These are phyloP conservation scores for Acrocephalus scirpaceus DNA, from an alignment of 2,797 vertebrate species.

Conservation along the genomic window DNA sequence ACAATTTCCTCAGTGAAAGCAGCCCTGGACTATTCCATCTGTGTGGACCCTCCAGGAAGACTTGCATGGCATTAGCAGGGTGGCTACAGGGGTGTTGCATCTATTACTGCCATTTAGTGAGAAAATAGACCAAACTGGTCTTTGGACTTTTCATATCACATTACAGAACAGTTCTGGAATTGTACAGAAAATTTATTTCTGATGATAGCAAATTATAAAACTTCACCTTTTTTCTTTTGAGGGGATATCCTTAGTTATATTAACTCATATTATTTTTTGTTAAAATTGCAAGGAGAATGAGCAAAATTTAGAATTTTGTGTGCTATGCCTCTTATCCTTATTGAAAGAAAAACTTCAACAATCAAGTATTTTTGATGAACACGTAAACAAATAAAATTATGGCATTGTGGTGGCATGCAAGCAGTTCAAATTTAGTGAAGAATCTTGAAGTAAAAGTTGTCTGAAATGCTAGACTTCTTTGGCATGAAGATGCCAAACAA, in stretches of 20 bases:
- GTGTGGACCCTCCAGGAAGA: not conserved
- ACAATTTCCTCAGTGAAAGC: not conserved
- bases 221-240: not conserved
- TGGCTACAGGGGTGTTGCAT: not conserved
- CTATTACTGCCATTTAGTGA: not conserved
- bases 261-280: not conserved
- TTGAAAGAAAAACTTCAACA: not conserved
- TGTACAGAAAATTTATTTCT: not conserved
- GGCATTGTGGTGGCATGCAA: not conserved
- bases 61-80: accelerated
- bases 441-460: not conserved
- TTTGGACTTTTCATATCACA: not conserved
- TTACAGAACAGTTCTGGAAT: not conserved
- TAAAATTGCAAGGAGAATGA: not conserved
- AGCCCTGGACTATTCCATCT: not conserved
- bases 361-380: not conserved
- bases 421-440: not conserved
- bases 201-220: not conserved
- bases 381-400: not conserved
- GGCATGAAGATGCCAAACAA: not conserved
- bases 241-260: not conserved
- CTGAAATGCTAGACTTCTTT: not conserved
- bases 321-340: not conserved
- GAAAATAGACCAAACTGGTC: not conserved
- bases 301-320: not conserved